Conservation (phyloP, 2,888 invertebrate species). For the Meiosimyza platycephala region DNA sequence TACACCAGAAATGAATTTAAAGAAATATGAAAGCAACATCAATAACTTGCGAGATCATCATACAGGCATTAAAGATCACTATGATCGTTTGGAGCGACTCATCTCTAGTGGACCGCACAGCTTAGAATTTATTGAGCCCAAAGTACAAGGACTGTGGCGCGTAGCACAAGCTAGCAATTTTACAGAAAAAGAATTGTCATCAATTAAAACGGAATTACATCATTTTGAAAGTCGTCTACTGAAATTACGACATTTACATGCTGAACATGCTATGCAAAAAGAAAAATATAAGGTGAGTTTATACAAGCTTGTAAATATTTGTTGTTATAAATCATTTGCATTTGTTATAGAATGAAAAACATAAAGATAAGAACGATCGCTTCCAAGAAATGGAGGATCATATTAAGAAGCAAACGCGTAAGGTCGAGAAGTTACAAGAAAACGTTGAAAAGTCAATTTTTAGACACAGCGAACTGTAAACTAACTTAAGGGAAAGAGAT, state of each 20-base stretch:
- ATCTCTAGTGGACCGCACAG: constrained; percentile 82
- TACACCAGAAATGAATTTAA: constrained; percentile 65
- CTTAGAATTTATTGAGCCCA: constrained; percentile 89
- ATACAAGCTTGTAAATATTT: neutral
- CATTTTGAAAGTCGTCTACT: constrained; percentile 85
- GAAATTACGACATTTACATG: constrained; percentile 85
- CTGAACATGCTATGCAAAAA: constrained; percentile 80
- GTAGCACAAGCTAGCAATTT: constrained; percentile 85
- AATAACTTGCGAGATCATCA: constrained; percentile 81
- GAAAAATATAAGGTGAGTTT: constrained; percentile 73
- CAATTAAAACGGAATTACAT: constrained; percentile 84
- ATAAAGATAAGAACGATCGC: constrained; percentile 74
- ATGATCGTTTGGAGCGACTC: constrained; percentile 79
- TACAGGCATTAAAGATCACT: constrained; percentile 80
- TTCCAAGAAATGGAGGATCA: constrained; percentile 77
- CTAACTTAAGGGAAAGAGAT: neutral
- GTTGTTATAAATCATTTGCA: neutral
- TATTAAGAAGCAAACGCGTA: constrained; percentile 85
- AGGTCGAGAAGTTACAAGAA: constrained; percentile 86
- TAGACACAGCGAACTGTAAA: constrained; percentile 81
- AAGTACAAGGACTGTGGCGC: constrained; percentile 90
- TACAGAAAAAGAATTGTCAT: constrained; percentile 82
- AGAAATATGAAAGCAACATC: constrained; percentile 74
- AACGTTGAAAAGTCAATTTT: constrained; percentile 83
- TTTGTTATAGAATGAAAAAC: constrained; percentile 68